Base-by-base conservation (phyloP, 1,140 invertebrate species). In the Drosophila burlai region DNA sequence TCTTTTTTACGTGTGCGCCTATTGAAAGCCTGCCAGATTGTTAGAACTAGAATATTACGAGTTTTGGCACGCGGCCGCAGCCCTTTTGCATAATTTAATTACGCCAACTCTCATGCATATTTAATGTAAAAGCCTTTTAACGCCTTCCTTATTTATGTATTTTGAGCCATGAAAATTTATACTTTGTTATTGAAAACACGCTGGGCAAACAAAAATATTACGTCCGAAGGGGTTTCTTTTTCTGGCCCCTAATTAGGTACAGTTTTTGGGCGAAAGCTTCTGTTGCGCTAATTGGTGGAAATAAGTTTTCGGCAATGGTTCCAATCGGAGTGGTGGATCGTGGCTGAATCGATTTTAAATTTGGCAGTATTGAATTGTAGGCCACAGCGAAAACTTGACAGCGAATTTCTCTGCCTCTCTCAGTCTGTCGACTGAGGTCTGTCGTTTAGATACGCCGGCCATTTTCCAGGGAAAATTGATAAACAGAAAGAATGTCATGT, bases 41-140 rank as follows among this genome's bases (percentile, higher is more conserved):
- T 66, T 89, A 84, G 54, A 87, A 84, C 87, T 83, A 78, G 74
- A 81, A 78, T 80, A 87, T 89, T 84, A 72, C 87, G 76, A 87
- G 74, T 89, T 89, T 90, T 89, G 84, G 84, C 84, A 89, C 77
- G 83, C 83, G 72, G 81, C 81, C 81, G 73, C 84, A 84, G 50
- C 74, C 65, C 65, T 76, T 55, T 90, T 84, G 77, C 74, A 81
- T 89, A 89, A 89, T 89, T 89, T 64, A 84, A 89, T 89, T 89
- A 89, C 66, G 81, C 66, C 50, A 78, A 62, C 85, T 58, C 54
- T 75, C 81, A 90, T 89, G 84, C 86, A 89, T 89, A 89, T 84
- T 81, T 75, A 81, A 89, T 81, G 72, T 10, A 89, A 79, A 85
- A 86, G 83, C 83, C 78, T 86, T 85, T 82, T 60, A 86, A 89